These are phyloP conservation scores for Erpetoichthys calabaricus DNA, from an alignment of 2,797 vertebrate species.

Conservation along the genomic window DNA sequence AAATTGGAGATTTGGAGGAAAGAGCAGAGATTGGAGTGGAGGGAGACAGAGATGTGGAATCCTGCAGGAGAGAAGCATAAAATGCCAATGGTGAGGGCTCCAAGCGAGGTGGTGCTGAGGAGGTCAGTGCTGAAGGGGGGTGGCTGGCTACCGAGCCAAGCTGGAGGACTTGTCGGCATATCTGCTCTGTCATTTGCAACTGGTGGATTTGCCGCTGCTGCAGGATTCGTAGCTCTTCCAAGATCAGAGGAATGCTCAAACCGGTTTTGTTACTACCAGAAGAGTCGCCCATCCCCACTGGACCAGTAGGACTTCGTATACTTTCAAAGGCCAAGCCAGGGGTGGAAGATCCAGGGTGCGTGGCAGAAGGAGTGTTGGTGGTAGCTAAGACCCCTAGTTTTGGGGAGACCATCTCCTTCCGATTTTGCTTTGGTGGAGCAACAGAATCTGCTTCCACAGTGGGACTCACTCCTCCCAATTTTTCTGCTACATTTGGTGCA, in stretches of 20 bases:
- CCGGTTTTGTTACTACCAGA: constrained; percentile 34
- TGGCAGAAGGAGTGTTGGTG: constrained; percentile 49
- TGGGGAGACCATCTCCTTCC: constrained; percentile 52
- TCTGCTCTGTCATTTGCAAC: constrained; percentile 88
- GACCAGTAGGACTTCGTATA: constrained; percentile 55
- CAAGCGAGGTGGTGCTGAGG: constrained; percentile 22
- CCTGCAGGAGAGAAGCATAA: constrained; percentile 55
- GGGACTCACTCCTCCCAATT: too few species aligned
- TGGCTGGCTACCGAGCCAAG: constrained; percentile 54
- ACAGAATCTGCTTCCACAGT: background rate
- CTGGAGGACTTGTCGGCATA: constrained; percentile 74
- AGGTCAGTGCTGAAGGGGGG: constrained; percentile 31
- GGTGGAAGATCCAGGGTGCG: constrained; percentile 46
- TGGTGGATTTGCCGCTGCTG: constrained; percentile 84
- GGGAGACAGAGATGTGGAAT: constrained; percentile 40
- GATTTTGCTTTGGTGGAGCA: constrained; percentile 14
- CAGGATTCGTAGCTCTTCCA: constrained; percentile 74
- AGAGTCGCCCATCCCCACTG: constrained; percentile 45
- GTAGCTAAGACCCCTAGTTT: constrained; percentile 57
- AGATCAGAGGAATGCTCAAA: constrained; percentile 71
- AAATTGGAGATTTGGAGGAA: constrained; percentile 11
- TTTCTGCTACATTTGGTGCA: background rate
- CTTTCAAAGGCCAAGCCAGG: constrained; percentile 64
- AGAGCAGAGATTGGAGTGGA: constrained; percentile 15
- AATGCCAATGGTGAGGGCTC: constrained; percentile 41